Base-by-base conservation (phyloP, 2,797 vertebrate species). In the Prunella strophiata region DNA sequence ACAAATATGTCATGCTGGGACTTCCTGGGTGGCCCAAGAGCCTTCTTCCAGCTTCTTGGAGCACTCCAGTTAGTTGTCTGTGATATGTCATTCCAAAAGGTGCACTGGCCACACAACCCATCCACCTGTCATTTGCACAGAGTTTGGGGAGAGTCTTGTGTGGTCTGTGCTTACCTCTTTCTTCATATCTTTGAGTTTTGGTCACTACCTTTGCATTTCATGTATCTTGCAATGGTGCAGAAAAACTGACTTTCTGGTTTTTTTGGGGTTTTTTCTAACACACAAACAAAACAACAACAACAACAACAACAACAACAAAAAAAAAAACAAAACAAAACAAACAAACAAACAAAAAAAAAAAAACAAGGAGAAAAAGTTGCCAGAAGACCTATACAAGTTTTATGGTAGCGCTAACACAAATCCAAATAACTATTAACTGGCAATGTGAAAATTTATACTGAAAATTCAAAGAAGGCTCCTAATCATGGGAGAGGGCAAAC, bases 31-130 rank as follows among this genome's bases (percentile, higher is more conserved):
- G 34, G 10, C 42, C 68, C 10, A 76, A 59, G 36, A 88, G 25
- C 38, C 14, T 70, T 45, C 36, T 76, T 50, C 15, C 71, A 82
- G 32, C 19, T 34, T 55, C 34, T 52, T 80, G 61, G 29, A 74
- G 45, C 29, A 5, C 38, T 85, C 29, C n/a, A 59, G 5, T 62
- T 57, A 5, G 13, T 22, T 43, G 10, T 61, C 32, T n/a, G 57
- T 42, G 45, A 19, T 13, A 2, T 34, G 27, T 52, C 34, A 7
- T 11, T 15, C 22, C 68, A 27, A 3, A 1, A 9, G n/a, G 7
- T 62, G 27, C 15, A 1, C 21, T 58, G 2, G 0, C n/a, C 11
- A 7, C 47, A 12, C 38, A 55, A 9, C 27, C 8, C 47, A 55
- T 30, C 43, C 21, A 23, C 40, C n/a, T 26, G 19, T 36, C 47